These are phyloP conservation scores for Rhinopomastus cyanomelas DNA, from an alignment of 2,113 vertebrate species.

Conservation along the genomic window DNA sequence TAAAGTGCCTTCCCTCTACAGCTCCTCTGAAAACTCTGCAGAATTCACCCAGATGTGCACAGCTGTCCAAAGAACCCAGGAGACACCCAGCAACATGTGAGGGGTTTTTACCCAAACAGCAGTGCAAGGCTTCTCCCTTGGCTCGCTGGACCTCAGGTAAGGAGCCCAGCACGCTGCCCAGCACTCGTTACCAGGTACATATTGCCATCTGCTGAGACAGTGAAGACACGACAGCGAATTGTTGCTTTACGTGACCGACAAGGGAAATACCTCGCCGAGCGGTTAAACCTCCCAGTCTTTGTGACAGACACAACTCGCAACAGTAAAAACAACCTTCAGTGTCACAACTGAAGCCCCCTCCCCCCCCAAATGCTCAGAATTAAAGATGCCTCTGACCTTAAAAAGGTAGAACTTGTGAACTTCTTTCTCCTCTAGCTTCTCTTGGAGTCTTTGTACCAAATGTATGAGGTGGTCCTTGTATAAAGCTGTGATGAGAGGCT, in stretches of 20 bases:
- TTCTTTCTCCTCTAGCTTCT: conserved; percentile 83
- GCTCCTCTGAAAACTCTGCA: background rate
- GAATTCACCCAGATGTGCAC: background rate
- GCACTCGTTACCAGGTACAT: background rate
- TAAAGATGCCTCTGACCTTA: conserved; percentile 78
- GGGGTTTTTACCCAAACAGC: background rate
- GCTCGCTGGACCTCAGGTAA: background rate
- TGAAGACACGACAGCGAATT: background rate
- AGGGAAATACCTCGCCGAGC: background rate
- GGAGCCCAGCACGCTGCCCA: background rate
- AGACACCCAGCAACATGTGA: background rate
- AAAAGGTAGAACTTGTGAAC: conserved; percentile 84
- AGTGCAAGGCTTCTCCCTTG: background rate
- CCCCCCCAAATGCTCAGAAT: background rate
- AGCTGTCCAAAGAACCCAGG: background rate
- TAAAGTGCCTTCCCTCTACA: background rate
- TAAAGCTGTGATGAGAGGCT: conserved; percentile 87
- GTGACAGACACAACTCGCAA: background rate
- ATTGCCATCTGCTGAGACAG: conserved; percentile 43
- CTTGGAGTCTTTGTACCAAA: conserved; percentile 85
- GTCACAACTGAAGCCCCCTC: background rate
- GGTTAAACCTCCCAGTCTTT: background rate
- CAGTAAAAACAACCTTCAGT: background rate
- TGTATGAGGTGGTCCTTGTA: conserved; percentile 79
- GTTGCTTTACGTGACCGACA: background rate